These are phyloP conservation scores for Ia io DNA, from an alignment of 2,113 vertebrate species.

Conservation along the genomic window DNA sequence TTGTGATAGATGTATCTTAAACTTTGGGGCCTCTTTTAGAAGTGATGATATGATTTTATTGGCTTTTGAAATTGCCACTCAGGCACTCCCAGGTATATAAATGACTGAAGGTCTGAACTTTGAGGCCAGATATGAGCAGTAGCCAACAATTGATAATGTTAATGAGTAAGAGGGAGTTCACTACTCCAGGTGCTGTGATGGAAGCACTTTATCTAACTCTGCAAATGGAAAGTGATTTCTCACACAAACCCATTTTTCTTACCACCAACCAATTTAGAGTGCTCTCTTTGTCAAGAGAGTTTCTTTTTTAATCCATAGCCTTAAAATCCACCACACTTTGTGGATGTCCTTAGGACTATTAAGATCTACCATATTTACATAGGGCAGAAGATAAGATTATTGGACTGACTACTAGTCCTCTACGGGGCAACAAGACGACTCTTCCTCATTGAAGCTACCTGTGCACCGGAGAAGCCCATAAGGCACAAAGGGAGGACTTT, in stretches of 20 bases:
- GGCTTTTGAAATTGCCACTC: neutral
- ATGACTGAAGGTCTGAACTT: neutral
- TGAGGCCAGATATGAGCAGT: neutral
- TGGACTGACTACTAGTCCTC: slow-evolving; percentile 86
- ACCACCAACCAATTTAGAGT: neutral
- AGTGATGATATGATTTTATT: neutral
- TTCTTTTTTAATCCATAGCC: slow-evolving; percentile 48
- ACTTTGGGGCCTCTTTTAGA: neutral
- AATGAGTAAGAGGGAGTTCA: neutral
- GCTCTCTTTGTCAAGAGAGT: slow-evolving; percentile 50
- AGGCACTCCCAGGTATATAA: neutral
- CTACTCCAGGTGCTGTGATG: neutral
- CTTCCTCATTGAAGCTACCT: slow-evolving; percentile 83
- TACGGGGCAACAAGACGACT: slow-evolving; percentile 83
- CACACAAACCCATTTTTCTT: neutral
- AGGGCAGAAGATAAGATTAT: slow-evolving; percentile 87
- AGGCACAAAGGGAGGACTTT: slow-evolving; percentile 85
- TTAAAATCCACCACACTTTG: slow-evolving; percentile 73
- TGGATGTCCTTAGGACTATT: slow-evolving; percentile 84
- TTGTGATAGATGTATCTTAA: neutral
- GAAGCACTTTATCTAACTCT: neutral
- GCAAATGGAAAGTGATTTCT: slow-evolving; percentile 7
- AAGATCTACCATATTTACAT: slow-evolving; percentile 86
- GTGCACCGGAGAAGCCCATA: slow-evolving; percentile 83
- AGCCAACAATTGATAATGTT: neutral